Evolutionary conservation across 1,140 invertebrate genomes (phyloP).

Genomic region (Tachypleus tridentatus): DNA sequence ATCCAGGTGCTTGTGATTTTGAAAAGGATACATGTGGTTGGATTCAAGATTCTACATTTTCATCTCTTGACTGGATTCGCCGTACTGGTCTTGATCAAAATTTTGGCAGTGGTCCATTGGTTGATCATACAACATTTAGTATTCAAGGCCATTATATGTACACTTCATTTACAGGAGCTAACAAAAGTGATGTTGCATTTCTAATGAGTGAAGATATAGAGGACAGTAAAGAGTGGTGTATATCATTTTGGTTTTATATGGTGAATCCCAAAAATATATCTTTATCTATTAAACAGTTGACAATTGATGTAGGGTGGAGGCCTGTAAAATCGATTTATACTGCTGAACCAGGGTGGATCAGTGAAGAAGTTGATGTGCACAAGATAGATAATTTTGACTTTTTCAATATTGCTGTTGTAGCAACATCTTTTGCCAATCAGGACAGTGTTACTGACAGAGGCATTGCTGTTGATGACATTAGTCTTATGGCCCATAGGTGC

Average conservation of each 20-base stretch:
- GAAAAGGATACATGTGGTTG: constrained; percentile 23
- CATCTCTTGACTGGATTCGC: constrained; percentile 15
- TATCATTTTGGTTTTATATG: constrained; percentile 16
- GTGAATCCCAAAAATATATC: constrained; percentile 11
- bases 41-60: constrained; percentile 10
- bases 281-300: constrained; percentile 6
- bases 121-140: constrained; percentile 14
- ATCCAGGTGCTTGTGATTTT: constrained; percentile 16
- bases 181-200: constrained; percentile 4
- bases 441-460: constrained; percentile 13
- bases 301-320: constrained; percentile 12
- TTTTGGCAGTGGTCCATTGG: constrained; percentile 14
- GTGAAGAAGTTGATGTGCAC: constrained; percentile 13
- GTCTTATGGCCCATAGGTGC: constrained; percentile 6
- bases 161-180: constrained; percentile 9
- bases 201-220: constrained; percentile 19
- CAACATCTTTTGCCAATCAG: not conserved
- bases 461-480: constrained; percentile 22
- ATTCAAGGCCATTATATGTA: constrained; percentile 23
- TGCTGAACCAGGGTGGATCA: constrained; percentile 7
- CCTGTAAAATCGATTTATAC: constrained; percentile 7
- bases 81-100: constrained; percentile 8
- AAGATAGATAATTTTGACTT: constrained; percentile 11
- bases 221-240: constrained; percentile 7
- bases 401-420: constrained; percentile 14